A percentile compares a stretch with the other conserved stretches of the same genome.
Evolutionary conservation across 2,113 vertebrate species (phyloP).

Genomic region (Alligator sinensis): DNA sequence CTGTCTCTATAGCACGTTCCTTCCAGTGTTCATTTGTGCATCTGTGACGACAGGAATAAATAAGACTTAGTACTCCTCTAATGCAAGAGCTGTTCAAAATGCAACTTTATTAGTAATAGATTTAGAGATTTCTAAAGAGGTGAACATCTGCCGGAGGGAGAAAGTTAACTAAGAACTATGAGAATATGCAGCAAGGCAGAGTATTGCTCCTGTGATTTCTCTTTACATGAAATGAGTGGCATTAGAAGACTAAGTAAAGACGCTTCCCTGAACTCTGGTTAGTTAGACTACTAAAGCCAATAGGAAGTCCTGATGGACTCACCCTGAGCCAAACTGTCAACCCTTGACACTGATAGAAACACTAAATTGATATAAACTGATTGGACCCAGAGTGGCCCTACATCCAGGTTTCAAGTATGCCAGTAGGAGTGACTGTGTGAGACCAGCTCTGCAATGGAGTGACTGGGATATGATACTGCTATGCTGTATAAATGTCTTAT

Average conservation of each 20-base stretch:
- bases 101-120: constrained; percentile 36
- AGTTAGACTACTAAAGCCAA: background rate
- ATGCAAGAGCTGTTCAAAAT: constrained; percentile 24
- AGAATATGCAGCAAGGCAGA: background rate
- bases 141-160: background rate
- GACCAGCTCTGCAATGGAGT: no score
- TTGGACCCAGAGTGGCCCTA: no score
- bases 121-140: constrained; percentile 35
- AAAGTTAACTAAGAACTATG: constrained; percentile 31
- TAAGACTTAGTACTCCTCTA: constrained; percentile 45
- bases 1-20: constrained; percentile 43
- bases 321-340: background rate
- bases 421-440: no score
- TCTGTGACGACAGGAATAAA: constrained; percentile 55
- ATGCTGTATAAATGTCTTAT: no score
- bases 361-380: no score
- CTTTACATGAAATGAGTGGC: background rate
- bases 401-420: no score
- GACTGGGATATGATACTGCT: no score
- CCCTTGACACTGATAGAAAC: background rate
- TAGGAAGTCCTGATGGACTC: background rate
- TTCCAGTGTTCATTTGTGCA: constrained; percentile 19
- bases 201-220: background rate
- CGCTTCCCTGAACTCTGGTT: background rate
- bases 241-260: background rate